A percentile compares a stretch with the other conserved stretches of the same genome.
phyloP scores from a whole-genome alignment of 2,113 vertebrate genomes.

The Cyanistes caeruleus region DNA sequence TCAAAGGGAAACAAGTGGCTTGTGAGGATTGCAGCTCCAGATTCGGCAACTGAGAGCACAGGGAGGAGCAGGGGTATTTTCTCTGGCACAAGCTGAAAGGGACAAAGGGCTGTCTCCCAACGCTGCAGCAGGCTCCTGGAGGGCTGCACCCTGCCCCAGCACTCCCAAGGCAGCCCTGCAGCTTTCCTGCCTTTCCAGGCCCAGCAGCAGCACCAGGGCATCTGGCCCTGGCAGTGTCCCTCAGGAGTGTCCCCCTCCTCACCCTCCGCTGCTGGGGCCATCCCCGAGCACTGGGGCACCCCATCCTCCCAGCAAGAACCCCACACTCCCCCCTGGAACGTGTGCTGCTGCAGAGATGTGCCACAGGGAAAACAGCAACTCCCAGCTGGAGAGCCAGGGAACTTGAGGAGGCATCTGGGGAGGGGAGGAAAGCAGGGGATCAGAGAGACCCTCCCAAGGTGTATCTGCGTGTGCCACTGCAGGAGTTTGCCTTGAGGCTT shows the following conservation, averaged over 20 bases:
- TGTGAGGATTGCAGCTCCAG: rapidly evolving
- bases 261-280: neutral
- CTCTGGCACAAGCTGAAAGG: constrained; percentile 23
- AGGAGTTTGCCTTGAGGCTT: neutral
- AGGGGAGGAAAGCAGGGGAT: neutral
- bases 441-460: neutral
- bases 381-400: neutral
- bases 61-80: neutral
- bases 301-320: neutral
- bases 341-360: neutral
- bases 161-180: neutral
- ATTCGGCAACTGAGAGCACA: neutral
- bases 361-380: neutral
- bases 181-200: constrained; percentile 22
- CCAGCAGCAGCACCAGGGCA: neutral
- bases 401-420: neutral
- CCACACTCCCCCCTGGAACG: neutral
- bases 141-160: neutral
- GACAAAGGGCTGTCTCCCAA: neutral
- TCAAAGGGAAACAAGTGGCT: neutral
- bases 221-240: neutral
- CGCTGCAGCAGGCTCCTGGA: neutral
- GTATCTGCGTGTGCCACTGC: neutral
- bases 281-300: neutral
- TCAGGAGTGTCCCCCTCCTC: neutral